Base-by-base conservation (phyloP, 1,140 invertebrate genomes). In the Penaeus vannamei region DNA sequence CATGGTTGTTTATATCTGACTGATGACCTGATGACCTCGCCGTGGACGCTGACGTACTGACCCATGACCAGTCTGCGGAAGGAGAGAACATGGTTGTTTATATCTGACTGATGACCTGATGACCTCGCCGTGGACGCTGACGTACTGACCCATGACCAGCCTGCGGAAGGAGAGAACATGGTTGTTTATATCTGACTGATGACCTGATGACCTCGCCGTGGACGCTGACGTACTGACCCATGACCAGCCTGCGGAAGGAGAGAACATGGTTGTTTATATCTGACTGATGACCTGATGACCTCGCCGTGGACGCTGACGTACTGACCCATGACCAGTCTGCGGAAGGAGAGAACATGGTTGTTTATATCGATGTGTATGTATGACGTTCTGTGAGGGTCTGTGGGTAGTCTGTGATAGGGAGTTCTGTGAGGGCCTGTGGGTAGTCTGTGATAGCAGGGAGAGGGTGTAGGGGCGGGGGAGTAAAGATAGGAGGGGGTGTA, bases 201-300 rank as follows among this genome's bases (percentile, higher is more conserved):
- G n/a, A n/a, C n/a, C 97, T 98, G 93, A 98, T 97, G 64, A 98
- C 97, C 93, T 98, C 96, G 91, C 97, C 97, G 93, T 98, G 96
- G 20, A 97, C 95, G 4, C 97, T 98, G 84, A 98, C 97, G 93
- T 97, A 97, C 93, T 98, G 97, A 29, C 97, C 97, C 61, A 97
- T 96, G 92, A 97, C 95, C 93, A 97, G 97, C 91, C 97, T 96
- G 91, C 26, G 26, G 26, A 22, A 62, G 32, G 60, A 42, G 61
- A 61, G 53, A 69, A 76, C 20, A 32, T 76, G 36, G 26, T 32
- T n/a, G n/a, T n/a, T n/a, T n/a, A n/a, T n/a, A n/a, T n/a, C n/a
- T n/a, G n/a, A n/a, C n/a, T n/a, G n/a, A n/a, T n/a, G n/a, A n/a
- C n/a, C 97, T 98, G 93, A 98, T 97, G 64, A 98, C 97, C 93